Evolutionary conservation across 2,888 invertebrate species (phyloP), one percentile per base, ranked within the genome.

Genomic region (Andrena trimmerana): DNA sequence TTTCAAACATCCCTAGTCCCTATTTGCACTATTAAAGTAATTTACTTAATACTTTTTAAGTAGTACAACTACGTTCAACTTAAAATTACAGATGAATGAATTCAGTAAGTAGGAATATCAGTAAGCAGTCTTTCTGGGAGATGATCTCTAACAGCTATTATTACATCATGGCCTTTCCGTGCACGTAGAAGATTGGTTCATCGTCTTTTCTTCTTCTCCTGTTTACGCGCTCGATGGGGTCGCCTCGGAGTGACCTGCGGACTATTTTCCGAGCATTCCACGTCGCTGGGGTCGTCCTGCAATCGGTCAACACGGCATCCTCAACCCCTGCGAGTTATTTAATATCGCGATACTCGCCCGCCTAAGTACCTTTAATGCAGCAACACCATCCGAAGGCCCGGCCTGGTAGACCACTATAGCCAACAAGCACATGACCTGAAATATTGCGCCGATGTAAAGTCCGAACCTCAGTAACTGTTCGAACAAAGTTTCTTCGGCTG

Each of bases 361-460:
- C 31, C 24, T 5, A 24, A 50, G n/a, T 84, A 94, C 94, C 91
- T 94, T 94, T 0, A 94, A 86, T 33, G 93, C 91, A 48, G 93
- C 88, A 20, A 93, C 91, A 8, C 93, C 92, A 76, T 94, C 94
- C 3, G 91, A 91, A 13, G 93, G 92, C 72, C 92, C 93, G 50
- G 91, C 89, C 77, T 93, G 93, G 86, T 92, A 95, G 79, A 97
- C 96, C 66, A 98, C 96, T 86, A 98, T 97, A 27, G 98, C 97
- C 68, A 97, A 95, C 84, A 98, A 95, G 91, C 98, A 98, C 29
- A 97, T 94, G 75, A 98, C 94, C 94, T 98, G 98, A 91, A 98
- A 98, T n/a, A 97, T 95, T 20, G 98, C 98, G 5, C 98, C 98
- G 52, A 98, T 94, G 91, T 98, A 98, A 5, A 98, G 94, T 16